Base-by-base conservation (phyloP, 1,140 invertebrate genomes). In the Drosophila paulistorum region DNA sequence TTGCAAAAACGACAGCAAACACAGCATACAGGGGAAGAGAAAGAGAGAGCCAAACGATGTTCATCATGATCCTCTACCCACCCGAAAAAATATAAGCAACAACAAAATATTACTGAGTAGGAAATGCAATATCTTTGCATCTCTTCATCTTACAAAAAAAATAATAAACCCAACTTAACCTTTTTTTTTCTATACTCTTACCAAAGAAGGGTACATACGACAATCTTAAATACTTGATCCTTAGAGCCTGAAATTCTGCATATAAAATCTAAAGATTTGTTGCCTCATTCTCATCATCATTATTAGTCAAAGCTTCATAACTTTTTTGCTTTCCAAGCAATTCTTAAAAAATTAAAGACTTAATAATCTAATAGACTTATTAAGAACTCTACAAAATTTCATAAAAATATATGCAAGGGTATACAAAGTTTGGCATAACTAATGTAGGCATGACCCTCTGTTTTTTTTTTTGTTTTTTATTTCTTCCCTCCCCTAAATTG, bases 111-210 rank as follows among this genome's bases (percentile, higher is more conserved):
- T 48, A 17, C 14, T 51, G 45, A 51, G 45, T 51, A 23, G 45
- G 45, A 51, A 51, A 51, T 51, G 45, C 45, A 51, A 51, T 51
- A 51, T 51, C 17, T 51, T 51, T 51, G 14, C 45, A 51, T 51
- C 45, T 51, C 6, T 23, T 7, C 14, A 48, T 9, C n/a, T n/a
- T 17, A 17, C 20, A 48, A 48, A 11, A 45, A 45, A 45, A 17
- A 7, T 7, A 23, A 23, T 1, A 23, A 23, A 2, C 20, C 20
- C 7, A 45, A 45, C 14, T 41, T 9, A 35, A 35, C 35, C 35
- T 35, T 35, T 35, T 35, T 35, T 17, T 54, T 54, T 17, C 14
- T 26, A 26, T 26, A 26, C 26, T 3, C 26, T 5, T 26, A 4
- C 4, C 26, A 26, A 30, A 30, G 3, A 30, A 30, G 30, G 5